Percentiles rank a stretch among this genome's conserved stretches.
These are phyloP conservation scores for Oscheius sp. DNA, from an alignment of 2,888 invertebrate species.

Conservation along the genomic window DNA sequence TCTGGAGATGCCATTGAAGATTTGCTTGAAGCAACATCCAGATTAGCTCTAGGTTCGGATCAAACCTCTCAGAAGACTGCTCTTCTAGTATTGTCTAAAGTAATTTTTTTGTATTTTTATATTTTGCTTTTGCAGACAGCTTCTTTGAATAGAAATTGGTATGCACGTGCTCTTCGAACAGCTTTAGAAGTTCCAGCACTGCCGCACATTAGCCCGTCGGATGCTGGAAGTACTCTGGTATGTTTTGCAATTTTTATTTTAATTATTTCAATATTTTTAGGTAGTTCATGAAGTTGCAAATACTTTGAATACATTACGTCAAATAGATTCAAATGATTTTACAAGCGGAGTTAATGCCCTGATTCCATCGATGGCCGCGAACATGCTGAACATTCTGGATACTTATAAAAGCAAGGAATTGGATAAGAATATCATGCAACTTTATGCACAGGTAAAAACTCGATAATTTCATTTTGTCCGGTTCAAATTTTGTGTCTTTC, in stretches of 20 bases:
- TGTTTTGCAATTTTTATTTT: no score
- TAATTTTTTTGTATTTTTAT: not conserved
- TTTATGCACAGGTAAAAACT: conserved; percentile 28
- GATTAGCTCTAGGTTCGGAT: conserved; percentile 50
- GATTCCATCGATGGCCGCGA: conserved; percentile 40
- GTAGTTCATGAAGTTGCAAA: conserved; percentile 58
- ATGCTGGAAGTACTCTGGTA: conserved; percentile 54
- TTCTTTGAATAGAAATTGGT: conserved; percentile 40
- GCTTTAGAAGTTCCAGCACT: conserved; percentile 53
- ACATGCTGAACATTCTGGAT: conserved; percentile 25
- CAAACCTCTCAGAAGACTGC: conserved; percentile 56
- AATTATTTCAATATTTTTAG: conserved; percentile 26
- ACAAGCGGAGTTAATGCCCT: conserved; percentile 42
- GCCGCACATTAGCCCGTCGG: conserved; percentile 52
- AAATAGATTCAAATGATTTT: conserved; percentile 44
- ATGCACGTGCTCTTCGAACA: conserved; percentile 45
- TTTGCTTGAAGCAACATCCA: conserved; percentile 49
- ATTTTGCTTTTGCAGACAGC: conserved; percentile 15
- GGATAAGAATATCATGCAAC: conserved; percentile 34
- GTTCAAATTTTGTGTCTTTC: not conserved
- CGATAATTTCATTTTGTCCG: not conserved
- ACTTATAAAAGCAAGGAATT: conserved; percentile 36
- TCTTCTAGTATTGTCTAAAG: conserved; percentile 45
- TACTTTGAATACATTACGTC: conserved; percentile 41
- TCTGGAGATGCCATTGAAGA: conserved; percentile 37